phyloP scores from a whole-genome alignment of 2,888 invertebrate species.

The Oegoconia quadripuncta region DNA sequence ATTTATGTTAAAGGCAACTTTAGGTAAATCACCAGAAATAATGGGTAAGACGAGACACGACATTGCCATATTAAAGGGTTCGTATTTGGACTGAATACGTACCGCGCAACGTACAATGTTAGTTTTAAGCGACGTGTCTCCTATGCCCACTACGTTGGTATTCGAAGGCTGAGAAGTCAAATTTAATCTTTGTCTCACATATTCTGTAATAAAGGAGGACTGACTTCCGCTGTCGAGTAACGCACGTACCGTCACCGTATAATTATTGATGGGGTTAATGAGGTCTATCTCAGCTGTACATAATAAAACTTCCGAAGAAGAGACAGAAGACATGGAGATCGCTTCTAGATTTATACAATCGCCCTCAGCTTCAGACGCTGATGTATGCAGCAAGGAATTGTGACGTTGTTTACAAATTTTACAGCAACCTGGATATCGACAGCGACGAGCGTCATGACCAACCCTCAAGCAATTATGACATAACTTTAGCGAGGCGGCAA shows the following conservation, averaged over 20 bases:
- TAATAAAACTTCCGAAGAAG: not conserved
- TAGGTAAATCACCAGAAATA: not conserved
- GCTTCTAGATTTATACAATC: not conserved
- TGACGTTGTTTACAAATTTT: not conserved
- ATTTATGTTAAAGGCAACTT: not conserved
- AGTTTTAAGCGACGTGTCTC: not conserved
- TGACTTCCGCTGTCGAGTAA: too few species aligned
- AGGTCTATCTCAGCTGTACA: not conserved
- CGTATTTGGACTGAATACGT: not conserved
- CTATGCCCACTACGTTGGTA: constrained; percentile 3
- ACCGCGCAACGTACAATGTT: not conserved
- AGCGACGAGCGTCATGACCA: not conserved
- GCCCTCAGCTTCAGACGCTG: not conserved
- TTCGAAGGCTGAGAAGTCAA: constrained; percentile 6
- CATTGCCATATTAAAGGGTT: not conserved
- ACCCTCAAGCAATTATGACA: not conserved
- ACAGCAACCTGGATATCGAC: not conserved
- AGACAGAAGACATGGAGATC: not conserved
- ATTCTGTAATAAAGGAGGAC: not conserved
- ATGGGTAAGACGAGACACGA: not conserved
- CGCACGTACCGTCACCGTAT: not conserved
- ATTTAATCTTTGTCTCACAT: not conserved
- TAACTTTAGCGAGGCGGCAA: not conserved
- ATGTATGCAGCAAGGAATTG: constrained; percentile 1
- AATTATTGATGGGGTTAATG: not conserved